Conservation (phyloP, 2,113 vertebrate genomes). For the Xenus cinereus region DNA sequence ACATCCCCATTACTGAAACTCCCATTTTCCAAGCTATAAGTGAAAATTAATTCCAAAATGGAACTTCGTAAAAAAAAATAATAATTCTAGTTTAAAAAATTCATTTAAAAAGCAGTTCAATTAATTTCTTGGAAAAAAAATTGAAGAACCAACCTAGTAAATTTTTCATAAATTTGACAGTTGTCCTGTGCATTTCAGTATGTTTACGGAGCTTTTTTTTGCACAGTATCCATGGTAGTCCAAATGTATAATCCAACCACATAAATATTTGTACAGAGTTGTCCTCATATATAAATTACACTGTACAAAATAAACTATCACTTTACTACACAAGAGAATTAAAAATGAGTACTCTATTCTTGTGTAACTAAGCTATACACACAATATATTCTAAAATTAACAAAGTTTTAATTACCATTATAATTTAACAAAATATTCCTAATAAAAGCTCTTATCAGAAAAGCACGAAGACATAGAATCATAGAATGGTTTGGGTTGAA, state of each 20-base stretch:
- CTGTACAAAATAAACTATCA: not conserved
- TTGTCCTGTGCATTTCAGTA: not conserved
- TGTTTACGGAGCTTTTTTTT: not conserved
- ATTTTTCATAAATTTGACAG: not conserved
- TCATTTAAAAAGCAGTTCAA: not conserved
- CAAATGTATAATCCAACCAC: not conserved
- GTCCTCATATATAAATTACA: not conserved
- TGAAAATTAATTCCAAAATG: slow-evolving; percentile 19
- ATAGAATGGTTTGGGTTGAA: too few species aligned
- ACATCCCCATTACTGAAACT: not conserved
- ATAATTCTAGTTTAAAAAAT: not conserved
- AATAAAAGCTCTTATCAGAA: not conserved
- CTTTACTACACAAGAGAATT: not conserved
- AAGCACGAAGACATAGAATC: not conserved
- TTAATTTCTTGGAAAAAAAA: not conserved
- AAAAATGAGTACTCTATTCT: not conserved
- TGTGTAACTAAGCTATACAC: not conserved
- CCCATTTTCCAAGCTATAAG: not conserved
- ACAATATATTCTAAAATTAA: not conserved
- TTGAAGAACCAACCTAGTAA: not conserved
- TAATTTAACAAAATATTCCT: not conserved
- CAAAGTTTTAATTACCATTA: not conserved
- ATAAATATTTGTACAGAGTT: not conserved
- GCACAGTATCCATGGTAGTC: not conserved
- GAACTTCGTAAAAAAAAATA: not conserved